phyloP scores from a whole-genome alignment of 2,888 invertebrate species.

The Orchestes rusci region DNA sequence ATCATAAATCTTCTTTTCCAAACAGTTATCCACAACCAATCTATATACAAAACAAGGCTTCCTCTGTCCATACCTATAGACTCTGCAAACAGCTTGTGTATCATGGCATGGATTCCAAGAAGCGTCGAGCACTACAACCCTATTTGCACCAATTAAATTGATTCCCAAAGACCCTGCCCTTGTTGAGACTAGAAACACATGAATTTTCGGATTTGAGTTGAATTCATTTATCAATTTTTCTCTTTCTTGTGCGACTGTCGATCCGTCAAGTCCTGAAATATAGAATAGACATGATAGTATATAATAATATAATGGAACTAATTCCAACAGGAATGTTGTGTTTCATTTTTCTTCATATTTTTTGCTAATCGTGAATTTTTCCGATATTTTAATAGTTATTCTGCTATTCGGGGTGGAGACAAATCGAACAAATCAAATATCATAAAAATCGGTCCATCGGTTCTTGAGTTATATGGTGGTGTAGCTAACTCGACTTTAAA shows the following conservation, averaged over 20 bases:
- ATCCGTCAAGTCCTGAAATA: constrained; percentile 80
- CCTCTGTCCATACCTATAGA: constrained; percentile 89
- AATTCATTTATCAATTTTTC: constrained; percentile 96
- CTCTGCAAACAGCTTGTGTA: constrained; percentile 94
- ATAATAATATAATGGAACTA: no score
- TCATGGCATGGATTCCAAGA: constrained; percentile 99
- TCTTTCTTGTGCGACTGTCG: constrained; percentile 87
- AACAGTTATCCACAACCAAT: constrained; percentile 92
- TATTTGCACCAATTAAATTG: constrained; percentile 93
- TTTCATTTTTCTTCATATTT: no score
- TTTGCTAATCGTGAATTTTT: no score
- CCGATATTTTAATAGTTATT: no score
- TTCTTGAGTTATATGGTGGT: no score
- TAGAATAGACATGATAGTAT: no score
- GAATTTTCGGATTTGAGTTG: constrained; percentile 78
- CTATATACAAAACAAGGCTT: constrained; percentile 95
- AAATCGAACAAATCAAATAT: no score
- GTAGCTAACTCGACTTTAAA: no score
- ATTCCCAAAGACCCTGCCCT: constrained; percentile 95
- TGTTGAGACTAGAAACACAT: constrained; percentile 93
- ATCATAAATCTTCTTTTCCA: constrained; percentile 98
- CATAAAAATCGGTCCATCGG: no score
- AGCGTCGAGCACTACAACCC: constrained; percentile 96
- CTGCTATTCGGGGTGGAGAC: no score
- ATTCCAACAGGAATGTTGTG: no score